Base-by-base conservation (phyloP, 1,140 invertebrate species). In the Cotesia glomerata region DNA sequence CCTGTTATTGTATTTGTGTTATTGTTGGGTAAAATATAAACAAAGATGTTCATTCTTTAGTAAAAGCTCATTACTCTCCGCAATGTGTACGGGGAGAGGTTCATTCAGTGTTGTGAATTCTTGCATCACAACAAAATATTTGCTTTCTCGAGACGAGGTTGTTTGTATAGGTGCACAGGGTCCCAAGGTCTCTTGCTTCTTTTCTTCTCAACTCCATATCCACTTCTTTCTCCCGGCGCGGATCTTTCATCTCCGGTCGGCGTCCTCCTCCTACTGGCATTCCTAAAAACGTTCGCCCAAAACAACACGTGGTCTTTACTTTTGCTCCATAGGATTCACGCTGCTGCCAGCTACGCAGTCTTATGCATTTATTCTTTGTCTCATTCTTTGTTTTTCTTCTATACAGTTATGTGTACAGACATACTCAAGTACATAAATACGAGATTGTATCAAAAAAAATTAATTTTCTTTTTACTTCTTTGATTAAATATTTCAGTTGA, bases 41-140 rank as follows among this genome's bases (percentile, higher is more conserved):
- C 65, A 67, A 67, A 67, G 51, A 67, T 67, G 11, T 54, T 67
- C 65, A 67, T 67, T 67, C 51, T 67, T 67, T 67, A 67, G 65
- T 67, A 67, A 67, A 67, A 52, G 65, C 65, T 67, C 65, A 67
- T 67, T 67, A 67, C 65, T 16, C 26, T 16, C 16, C 34, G 62
- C 18, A 64, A 64, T 64, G 62, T 64, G 35, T 34, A 64, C 16
- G 36, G n/a, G 36, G 61, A n/a, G 62, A 35, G 14, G 26, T 67
- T 67, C 65, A 67, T 54, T 54, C 65, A 52, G 77, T 80, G 69
- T 82, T 77, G 77, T 82, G 75, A 79, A 82, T 84, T 84, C 80
- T 83, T 80, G 81, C 81, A 85, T 82, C 81, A 82, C 78, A 85
- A 84, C 80, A 83, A 84, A 84, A 84, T 84, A 82, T 85, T 84